phyloP scores from a whole-genome alignment of 2,113 vertebrate genomes.

The Dasyprocta punctata region DNA sequence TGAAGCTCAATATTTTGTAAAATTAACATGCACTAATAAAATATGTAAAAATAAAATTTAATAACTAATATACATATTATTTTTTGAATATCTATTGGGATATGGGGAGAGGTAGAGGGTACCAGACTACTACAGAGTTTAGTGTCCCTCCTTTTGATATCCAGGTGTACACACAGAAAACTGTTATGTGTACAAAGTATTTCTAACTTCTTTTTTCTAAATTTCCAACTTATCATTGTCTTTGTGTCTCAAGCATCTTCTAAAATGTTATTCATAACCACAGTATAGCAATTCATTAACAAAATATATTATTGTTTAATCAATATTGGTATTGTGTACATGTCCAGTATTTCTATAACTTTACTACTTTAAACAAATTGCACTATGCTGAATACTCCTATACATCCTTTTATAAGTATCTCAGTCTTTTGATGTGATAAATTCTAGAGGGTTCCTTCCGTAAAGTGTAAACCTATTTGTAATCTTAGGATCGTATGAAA shows the following conservation, averaged over 20 bases:
- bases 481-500: background rate
- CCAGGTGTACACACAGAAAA: background rate
- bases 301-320: background rate
- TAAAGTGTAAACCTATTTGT: background rate
- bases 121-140: background rate
- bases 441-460: background rate
- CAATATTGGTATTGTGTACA: background rate
- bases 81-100: background rate
- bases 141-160: background rate
- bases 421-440: background rate
- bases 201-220: background rate
- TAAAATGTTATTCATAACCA: background rate
- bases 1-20: background rate
- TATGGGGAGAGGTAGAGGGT: background rate
- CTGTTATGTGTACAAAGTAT: background rate
- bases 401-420: background rate
- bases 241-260: background rate
- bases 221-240: background rate
- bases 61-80: background rate
- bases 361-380: background rate
- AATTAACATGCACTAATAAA: background rate
- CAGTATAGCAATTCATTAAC: background rate
- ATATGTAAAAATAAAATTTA: background rate
- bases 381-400: background rate
- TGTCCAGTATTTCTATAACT: background rate